A percentile compares a stretch with the other conserved stretches of the same genome.
Conservation (phyloP, 1,140 invertebrate genomes). For the Pachyrhynchus sulphureomaculatus region DNA sequence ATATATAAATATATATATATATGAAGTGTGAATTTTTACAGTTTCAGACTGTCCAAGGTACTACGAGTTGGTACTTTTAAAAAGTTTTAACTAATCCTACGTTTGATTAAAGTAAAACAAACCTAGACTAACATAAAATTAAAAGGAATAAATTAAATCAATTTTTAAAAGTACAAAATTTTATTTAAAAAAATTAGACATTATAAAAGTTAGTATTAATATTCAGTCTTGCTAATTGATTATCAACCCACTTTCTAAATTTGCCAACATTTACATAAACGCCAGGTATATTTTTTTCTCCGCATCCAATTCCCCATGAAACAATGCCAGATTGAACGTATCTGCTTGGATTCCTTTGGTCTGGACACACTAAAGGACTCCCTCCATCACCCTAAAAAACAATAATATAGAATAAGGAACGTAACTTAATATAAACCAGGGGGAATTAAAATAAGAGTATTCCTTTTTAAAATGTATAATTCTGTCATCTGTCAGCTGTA, state of each 20-base stretch:
- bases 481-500: too few species aligned
- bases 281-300: constrained; percentile 61
- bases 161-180: too few species aligned
- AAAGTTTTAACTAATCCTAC: too few species aligned
- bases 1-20: background rate
- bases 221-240: constrained; percentile 55
- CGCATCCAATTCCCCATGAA: constrained; percentile 67
- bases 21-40: too few species aligned
- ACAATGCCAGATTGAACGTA: constrained; percentile 64
- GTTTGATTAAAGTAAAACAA: too few species aligned
- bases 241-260: constrained; percentile 66
- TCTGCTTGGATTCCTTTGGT: constrained; percentile 46
- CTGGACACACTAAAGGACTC: constrained; percentile 58
- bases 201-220: constrained; percentile 39
- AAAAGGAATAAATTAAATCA: constrained; percentile 6
- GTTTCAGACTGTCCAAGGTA: too few species aligned
- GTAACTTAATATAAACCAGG: too few species aligned
- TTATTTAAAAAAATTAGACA: constrained; percentile 15
- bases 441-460: too few species aligned
- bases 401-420: background rate
- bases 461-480: too few species aligned
- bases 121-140: too few species aligned
- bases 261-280: constrained; percentile 68
- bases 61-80: too few species aligned
- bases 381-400: constrained; percentile 59